Evolutionary conservation across 2,888 invertebrate genomes (phyloP).

Genomic region (Gisinianus flammeolus): DNA sequence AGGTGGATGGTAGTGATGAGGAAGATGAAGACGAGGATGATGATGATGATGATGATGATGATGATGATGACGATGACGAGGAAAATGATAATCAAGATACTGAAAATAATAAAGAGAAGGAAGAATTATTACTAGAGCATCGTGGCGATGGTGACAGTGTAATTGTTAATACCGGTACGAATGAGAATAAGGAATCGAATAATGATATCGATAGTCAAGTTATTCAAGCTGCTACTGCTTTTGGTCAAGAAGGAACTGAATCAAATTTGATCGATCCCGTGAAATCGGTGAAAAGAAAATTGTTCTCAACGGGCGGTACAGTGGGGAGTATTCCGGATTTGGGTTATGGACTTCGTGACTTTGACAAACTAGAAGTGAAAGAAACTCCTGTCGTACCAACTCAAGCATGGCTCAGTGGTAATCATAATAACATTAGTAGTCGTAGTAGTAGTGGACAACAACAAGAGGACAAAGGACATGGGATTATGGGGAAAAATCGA

Average conservation of each 20-base stretch:
- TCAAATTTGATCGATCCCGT: background rate
- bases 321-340: slow-evolving; percentile 62
- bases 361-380: slow-evolving; percentile 44
- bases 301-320: slow-evolving; percentile 57
- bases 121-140: too few relatives aligned
- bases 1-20: background rate
- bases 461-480: background rate
- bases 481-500: background rate
- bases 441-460: background rate
- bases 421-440: background rate
- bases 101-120: background rate
- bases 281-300: slow-evolving; percentile 29
- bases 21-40: background rate
- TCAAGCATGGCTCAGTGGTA: slow-evolving; percentile 33
- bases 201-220: background rate
- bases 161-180: background rate
- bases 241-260: background rate
- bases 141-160: background rate
- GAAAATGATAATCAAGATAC: background rate
- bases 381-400: slow-evolving; percentile 44
- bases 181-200: background rate
- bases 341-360: slow-evolving; percentile 61
- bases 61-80: background rate
- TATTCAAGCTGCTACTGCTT: background rate
- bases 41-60: background rate